Conservation (phyloP, 1,140 invertebrate genomes). For the Hyles euphorbiae region DNA sequence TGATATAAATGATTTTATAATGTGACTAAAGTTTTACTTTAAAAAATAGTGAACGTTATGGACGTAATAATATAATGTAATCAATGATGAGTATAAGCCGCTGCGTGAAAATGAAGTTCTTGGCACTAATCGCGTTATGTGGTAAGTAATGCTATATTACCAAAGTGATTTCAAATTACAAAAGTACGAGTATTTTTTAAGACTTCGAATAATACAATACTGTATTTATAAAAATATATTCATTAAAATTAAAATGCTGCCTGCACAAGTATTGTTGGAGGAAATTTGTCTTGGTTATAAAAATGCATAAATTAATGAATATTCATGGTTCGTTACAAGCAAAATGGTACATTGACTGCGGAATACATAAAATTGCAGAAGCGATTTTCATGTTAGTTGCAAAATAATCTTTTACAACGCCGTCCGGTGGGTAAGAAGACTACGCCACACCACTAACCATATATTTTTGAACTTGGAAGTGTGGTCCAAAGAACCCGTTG, state of each 20-base stretch:
- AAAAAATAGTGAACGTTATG: constrained; percentile 2
- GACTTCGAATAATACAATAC: too few species aligned
- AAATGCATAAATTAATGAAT: too few species aligned
- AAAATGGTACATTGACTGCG: too few species aligned
- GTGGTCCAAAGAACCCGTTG: constrained; percentile 3
- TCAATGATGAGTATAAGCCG: constrained; percentile 5
- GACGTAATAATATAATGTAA: constrained; percentile 2
- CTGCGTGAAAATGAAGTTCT: constrained; percentile 53
- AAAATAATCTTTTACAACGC: too few species aligned
- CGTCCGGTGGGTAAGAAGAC: too few species aligned
- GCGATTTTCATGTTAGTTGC: background rate
- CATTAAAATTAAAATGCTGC: too few species aligned
- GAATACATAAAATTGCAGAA: background rate
- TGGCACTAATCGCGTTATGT: constrained; percentile 52
- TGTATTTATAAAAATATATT: too few species aligned
- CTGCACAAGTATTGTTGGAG: too few species aligned
- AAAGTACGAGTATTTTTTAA: background rate
- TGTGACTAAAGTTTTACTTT: constrained; percentile 20
- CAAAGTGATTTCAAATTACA: background rate
- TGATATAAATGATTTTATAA: constrained; percentile 7
- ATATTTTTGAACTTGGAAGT: too few species aligned
- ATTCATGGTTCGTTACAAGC: too few species aligned
- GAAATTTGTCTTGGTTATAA: too few species aligned
- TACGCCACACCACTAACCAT: too few species aligned
- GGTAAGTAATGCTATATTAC: constrained; percentile 39